A percentile compares a stretch with the other conserved stretches of the same genome.
Conservation (phyloP, 2,797 vertebrate genomes). For the Sebastes steindachneri region DNA sequence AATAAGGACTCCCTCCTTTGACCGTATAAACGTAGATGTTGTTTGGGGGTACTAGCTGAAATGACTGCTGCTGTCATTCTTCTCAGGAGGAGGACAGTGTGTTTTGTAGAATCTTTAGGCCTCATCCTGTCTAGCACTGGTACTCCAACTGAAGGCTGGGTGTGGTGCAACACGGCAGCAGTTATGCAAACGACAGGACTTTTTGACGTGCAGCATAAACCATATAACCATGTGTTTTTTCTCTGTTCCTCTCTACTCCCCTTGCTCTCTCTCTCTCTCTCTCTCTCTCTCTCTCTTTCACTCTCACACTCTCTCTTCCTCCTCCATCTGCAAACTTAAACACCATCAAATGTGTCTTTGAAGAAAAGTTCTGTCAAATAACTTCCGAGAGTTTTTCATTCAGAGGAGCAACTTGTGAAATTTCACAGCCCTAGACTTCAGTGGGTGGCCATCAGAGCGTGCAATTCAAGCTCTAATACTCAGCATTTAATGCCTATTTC, state of each 20-base stretch:
- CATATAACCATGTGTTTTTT: background rate
- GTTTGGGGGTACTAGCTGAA: no score
- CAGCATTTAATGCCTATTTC: constrained; percentile 48
- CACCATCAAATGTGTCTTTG: constrained; percentile 65
- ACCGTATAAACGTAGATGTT: no score
- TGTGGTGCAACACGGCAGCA: background rate
- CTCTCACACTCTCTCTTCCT: background rate
- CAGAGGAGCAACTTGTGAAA: constrained; percentile 56
- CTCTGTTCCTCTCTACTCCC: background rate
- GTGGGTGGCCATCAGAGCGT: constrained; percentile 51
- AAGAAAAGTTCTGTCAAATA: constrained; percentile 69
- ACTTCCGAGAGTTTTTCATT: constrained; percentile 59
- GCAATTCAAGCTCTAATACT: constrained; percentile 38
- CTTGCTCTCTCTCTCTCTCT: background rate
- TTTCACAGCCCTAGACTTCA: constrained; percentile 60
- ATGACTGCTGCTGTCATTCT: no score
- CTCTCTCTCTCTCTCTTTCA: background rate
- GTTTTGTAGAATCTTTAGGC: background rate
- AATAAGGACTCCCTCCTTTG: no score
- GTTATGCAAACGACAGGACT: background rate
- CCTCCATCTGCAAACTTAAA: constrained; percentile 50
- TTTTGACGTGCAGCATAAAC: constrained; percentile 14
- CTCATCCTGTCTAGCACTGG: background rate
- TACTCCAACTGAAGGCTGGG: background rate
- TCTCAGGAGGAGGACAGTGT: no score